Evolutionary conservation across 2,888 invertebrate genomes (phyloP).

Genomic region (Parthenolecanium corni): DNA sequence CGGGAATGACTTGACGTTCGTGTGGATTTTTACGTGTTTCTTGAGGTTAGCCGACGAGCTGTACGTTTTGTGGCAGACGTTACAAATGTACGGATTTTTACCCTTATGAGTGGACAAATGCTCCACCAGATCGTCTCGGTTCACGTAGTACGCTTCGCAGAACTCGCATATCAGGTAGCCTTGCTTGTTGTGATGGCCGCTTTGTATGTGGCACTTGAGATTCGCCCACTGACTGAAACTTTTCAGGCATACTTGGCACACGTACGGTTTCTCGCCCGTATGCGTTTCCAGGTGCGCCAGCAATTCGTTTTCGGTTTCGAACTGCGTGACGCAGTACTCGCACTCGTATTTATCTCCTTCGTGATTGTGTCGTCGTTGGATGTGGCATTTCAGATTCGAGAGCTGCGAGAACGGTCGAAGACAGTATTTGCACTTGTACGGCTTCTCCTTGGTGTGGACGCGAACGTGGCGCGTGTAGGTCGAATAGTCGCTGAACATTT

Average conservation of each 20-base stretch:
- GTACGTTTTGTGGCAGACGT: slow-evolving; percentile 27
- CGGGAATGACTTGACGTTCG: slow-evolving; percentile 7
- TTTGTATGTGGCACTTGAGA: slow-evolving; percentile 29
- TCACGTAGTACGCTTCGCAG: slow-evolving; percentile 21
- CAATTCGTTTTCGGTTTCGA: slow-evolving; percentile 31
- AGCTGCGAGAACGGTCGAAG: slow-evolving; percentile 30
- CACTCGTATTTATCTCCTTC: slow-evolving; percentile 30
- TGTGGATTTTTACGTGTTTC: slow-evolving; percentile 26
- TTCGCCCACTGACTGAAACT: slow-evolving; percentile 32
- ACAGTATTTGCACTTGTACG: slow-evolving; percentile 24
- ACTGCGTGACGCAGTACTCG: slow-evolving; percentile 30
- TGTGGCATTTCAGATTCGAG: slow-evolving; percentile 29
- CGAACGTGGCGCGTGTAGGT: slow-evolving; percentile 28
- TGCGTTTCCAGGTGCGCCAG: slow-evolving; percentile 31
- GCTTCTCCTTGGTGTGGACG: slow-evolving; percentile 27
- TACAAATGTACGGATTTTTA: slow-evolving; percentile 27
- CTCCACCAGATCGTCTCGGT: slow-evolving; percentile 11
- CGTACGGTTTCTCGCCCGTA: slow-evolving; percentile 31
- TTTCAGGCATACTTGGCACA: slow-evolving; percentile 32
- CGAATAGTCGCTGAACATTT: slow-evolving; percentile 27
- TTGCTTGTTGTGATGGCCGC: slow-evolving; percentile 21
- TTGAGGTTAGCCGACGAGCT: slow-evolving; percentile 25
- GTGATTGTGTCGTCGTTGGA: slow-evolving; percentile 29
- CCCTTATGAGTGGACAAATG: slow-evolving; percentile 25
- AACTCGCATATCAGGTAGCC: slow-evolving; percentile 22